Conservation (phyloP, 2,888 invertebrate genomes). For the Entomobrya multifasciata region DNA sequence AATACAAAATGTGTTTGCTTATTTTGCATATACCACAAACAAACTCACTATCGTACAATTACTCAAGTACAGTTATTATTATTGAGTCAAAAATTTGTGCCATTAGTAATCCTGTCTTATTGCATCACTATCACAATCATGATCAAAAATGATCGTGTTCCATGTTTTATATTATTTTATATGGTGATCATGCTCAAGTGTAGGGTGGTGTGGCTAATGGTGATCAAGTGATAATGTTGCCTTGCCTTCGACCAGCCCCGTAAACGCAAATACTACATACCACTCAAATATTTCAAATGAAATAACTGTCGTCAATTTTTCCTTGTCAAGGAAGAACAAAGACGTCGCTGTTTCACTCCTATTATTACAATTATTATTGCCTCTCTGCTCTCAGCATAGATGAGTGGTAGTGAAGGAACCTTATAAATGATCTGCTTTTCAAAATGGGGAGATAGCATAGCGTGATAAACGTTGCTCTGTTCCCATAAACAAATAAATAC, state of each 20-base stretch:
- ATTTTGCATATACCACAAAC: not conserved
- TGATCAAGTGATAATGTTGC: conserved; percentile 38
- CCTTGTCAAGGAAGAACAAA: conserved; percentile 69
- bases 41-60: conserved; percentile 37
- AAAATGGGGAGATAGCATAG: no score
- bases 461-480: no score
- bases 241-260: conserved; percentile 48
- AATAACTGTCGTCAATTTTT: conserved; percentile 69
- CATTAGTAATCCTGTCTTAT: conserved; percentile 40
- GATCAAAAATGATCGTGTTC: conserved; percentile 32
- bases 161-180: not conserved
- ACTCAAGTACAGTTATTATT: conserved; percentile 49
- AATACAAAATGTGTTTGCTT: not conserved
- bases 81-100: conserved; percentile 28
- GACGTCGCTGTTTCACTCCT: conserved; percentile 56
- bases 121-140: not conserved
- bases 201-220: conserved; percentile 13
- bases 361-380: not conserved
- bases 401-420: no score
- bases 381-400: no score
- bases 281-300: conserved; percentile 56
- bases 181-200: not conserved
- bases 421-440: no score
- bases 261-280: conserved; percentile 8
- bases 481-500: no score